Evolutionary conservation across 2,113 vertebrate genomes (phyloP), one percentile per base, ranked within the genome.

Genomic region (Sceloporus undulatus): DNA sequence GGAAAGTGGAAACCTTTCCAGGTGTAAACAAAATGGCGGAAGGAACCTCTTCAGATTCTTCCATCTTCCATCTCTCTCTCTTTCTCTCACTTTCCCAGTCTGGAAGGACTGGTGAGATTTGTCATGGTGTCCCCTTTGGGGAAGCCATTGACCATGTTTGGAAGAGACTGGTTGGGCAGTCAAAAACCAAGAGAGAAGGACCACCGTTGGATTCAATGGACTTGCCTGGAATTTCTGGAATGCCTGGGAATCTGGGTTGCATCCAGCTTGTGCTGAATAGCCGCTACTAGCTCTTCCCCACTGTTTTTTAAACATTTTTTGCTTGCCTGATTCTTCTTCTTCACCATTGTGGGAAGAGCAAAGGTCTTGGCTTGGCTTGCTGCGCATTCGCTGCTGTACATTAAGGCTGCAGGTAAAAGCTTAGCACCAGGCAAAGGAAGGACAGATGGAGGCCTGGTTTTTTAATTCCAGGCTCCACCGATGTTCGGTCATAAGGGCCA

Each of bases 1-100:
- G 89, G 10, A 0, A 91, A 73, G 71, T 95, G 94, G 89, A 91
- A 89, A 14, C 93, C 96, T 0, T 91, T 95, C 25, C 95, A 94
- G 0, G 96, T 96, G 90, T 97, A 97, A 83, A 34, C 11, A 21
- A 6, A 9, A 5, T 2, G 1, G 19, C 27, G 27, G 59, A 21
- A 34, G n/a, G 7, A 65, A 25, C 21, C 54, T 16, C 48, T 8
- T 38, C 48, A 18, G 48, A 42, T 52, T 25, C 65, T 75, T 29
- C 90, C 56, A 65, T 25, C 65, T 75, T 29, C 90, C 56, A 65
- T 3, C 4, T 42, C 70, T 59, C n/a, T 86, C 21, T 42, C 11
- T 52, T 14, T 6, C 19, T 34, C 75, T 4, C 3, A 34, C 70
- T 59, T n/a, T 88, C 18, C 65, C 13, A 68, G 27, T 10, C 29